Conservation (phyloP, 2,113 vertebrate species). For the Prinia subflava region DNA sequence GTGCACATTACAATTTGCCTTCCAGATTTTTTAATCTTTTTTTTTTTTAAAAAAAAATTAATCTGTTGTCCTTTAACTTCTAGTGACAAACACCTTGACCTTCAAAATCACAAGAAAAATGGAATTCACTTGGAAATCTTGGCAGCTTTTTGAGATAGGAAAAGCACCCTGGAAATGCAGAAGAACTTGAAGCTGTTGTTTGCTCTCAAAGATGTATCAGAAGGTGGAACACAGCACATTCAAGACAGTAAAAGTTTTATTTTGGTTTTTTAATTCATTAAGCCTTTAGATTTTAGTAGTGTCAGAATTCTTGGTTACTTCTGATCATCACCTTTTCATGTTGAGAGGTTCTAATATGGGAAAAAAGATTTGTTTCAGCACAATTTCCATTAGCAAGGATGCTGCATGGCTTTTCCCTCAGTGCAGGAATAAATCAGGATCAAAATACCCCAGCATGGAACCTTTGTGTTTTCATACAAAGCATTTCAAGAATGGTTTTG, state of each 20-base stretch:
- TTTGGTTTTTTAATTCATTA: background rate
- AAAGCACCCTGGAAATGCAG: background rate
- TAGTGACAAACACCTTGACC: background rate
- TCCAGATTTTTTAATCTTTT: background rate
- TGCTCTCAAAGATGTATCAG: background rate
- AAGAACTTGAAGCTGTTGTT: background rate
- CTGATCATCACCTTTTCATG: background rate
- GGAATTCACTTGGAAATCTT: constrained; percentile 29
- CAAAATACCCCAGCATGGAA: background rate
- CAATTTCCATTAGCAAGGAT: background rate
- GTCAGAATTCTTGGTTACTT: background rate
- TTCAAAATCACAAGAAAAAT: constrained; percentile 28
- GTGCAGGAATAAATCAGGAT: background rate
- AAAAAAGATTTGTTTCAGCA: background rate
- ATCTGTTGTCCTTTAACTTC: background rate
- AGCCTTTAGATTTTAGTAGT: background rate
- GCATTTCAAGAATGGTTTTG: background rate
- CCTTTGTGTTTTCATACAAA: background rate
- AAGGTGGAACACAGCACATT: constrained; percentile 4
- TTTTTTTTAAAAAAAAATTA: background rate
- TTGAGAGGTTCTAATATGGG: background rate
- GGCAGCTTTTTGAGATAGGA: background rate
- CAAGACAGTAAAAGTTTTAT: background rate
- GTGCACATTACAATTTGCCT: background rate
- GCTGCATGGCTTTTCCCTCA: background rate